Conservation (phyloP, 2,113 vertebrate species). For the Prinia subflava region DNA sequence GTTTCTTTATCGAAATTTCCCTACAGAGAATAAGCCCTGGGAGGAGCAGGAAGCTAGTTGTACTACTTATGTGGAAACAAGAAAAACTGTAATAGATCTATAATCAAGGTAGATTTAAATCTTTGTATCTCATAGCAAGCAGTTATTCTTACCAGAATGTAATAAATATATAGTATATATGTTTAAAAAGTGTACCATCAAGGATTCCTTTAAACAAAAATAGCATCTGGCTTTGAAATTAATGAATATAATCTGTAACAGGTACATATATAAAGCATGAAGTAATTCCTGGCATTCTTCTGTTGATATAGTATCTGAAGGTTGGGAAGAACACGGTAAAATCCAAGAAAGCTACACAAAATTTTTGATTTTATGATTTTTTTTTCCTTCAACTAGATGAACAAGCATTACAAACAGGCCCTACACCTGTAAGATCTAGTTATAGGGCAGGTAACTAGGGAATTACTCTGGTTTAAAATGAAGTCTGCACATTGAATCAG, state of each 20-base stretch:
- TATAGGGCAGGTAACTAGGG: constrained; percentile 70
- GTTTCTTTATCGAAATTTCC: not conserved
- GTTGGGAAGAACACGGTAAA: constrained; percentile 53
- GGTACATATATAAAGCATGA: constrained; percentile 72
- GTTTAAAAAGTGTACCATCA: not conserved
- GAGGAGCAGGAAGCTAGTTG: not conserved
- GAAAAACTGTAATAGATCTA: not conserved
- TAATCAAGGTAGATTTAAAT: not conserved
- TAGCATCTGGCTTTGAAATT: constrained; percentile 76
- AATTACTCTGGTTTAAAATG: constrained; percentile 67
- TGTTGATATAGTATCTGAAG: constrained; percentile 68
- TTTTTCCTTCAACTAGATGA: constrained; percentile 58
- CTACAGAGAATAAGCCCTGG: not conserved
- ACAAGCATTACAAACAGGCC: constrained; percentile 66
- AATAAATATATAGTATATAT: not conserved
- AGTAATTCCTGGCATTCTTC: constrained; percentile 76
- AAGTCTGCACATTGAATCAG: constrained; percentile 76
- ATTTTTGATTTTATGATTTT: constrained; percentile 68
- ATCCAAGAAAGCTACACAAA: constrained; percentile 63
- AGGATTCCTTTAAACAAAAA: constrained; percentile 46
- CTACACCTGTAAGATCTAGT: constrained; percentile 75
- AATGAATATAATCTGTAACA: constrained; percentile 70
- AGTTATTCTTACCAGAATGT: not conserved
- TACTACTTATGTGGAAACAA: not conserved
- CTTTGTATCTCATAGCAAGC: not conserved